A percentile compares a stretch with the other conserved stretches of the same genome.
These are phyloP conservation scores for Montipora sp. DNA, from an alignment of 64 coral and sea anemone genomes.

Conservation along the genomic window DNA sequence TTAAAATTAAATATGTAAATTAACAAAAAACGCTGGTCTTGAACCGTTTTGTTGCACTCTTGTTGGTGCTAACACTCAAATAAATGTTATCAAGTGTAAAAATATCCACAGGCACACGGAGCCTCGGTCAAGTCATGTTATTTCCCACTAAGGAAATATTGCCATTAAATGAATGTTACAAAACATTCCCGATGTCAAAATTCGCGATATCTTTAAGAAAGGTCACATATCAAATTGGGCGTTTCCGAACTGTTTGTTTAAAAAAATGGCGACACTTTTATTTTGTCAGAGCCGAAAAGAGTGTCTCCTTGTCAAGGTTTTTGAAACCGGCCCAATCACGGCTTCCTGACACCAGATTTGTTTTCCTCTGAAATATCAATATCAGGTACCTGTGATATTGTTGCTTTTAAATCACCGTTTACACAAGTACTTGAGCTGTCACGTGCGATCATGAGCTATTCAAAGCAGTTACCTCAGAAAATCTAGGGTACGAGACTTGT, in stretches of 20 bases:
- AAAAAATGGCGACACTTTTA: background rate
- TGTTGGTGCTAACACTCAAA: background rate
- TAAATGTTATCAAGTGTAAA: background rate
- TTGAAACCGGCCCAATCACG: slow-evolving; percentile 4
- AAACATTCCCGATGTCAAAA: background rate
- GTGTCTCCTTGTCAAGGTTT: background rate
- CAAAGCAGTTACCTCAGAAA: slow-evolving; percentile 43
- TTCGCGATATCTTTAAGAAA: background rate
- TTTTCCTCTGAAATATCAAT: background rate
- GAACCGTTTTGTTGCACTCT: background rate
- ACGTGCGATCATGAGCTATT: slow-evolving; percentile 32
- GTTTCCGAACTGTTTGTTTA: slow-evolving; percentile 5
- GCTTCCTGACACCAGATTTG: background rate
- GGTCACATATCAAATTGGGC: background rate
- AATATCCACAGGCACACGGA: background rate
- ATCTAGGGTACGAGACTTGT: background rate
- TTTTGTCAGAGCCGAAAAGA: background rate
- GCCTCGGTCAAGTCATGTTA: background rate
- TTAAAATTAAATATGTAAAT: no score
- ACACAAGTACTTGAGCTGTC: slow-evolving; percentile 11
- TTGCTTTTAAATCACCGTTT: slow-evolving; percentile 24
- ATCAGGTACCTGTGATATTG: slow-evolving; percentile 29
- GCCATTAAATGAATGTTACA: background rate
- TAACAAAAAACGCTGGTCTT: no score
- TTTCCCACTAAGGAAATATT: background rate